phyloP scores from a whole-genome alignment of 1,140 invertebrate genomes.

The Camponotus vicinus region DNA sequence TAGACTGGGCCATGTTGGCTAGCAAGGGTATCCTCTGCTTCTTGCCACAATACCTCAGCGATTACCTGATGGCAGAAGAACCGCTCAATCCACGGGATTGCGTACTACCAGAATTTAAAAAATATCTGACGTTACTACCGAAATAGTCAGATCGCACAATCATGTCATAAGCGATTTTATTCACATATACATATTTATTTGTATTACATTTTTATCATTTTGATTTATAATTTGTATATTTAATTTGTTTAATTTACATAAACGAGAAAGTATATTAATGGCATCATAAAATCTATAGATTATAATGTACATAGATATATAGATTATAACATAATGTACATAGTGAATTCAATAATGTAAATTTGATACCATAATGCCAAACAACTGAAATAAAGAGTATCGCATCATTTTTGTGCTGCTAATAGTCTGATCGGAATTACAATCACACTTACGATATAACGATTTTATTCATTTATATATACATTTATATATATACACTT shows the following conservation, averaged over 20 bases:
- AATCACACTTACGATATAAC: too few species aligned
- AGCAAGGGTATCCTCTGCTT: slow-evolving; percentile 87
- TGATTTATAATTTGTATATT: too few species aligned
- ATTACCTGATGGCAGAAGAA: slow-evolving; percentile 83
- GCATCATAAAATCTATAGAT: not conserved
- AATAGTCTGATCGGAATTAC: too few species aligned
- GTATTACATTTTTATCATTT: too few species aligned
- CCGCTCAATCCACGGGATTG: slow-evolving; percentile 83
- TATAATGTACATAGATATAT: slow-evolving; percentile 14
- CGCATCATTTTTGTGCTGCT: too few species aligned
- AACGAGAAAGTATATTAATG: not conserved
- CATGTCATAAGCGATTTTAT: too few species aligned
- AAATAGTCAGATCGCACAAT: slow-evolving; percentile 60
- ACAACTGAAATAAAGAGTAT: not conserved
- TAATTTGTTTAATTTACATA: slow-evolving; percentile 5
- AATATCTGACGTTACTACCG: slow-evolving; percentile 81
- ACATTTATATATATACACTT: too few species aligned
- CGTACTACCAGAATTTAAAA: slow-evolving; percentile 84
- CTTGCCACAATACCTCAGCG: slow-evolving; percentile 87
- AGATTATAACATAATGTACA: slow-evolving; percentile 6
- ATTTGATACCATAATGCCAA: not conserved
- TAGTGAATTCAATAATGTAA: not conserved
- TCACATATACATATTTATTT: too few species aligned
- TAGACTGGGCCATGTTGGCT: slow-evolving; percentile 86
- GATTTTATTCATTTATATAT: not conserved